Evolutionary conservation across 2,113 vertebrate genomes (phyloP).

Genomic region (Morphnarchus princeps): DNA sequence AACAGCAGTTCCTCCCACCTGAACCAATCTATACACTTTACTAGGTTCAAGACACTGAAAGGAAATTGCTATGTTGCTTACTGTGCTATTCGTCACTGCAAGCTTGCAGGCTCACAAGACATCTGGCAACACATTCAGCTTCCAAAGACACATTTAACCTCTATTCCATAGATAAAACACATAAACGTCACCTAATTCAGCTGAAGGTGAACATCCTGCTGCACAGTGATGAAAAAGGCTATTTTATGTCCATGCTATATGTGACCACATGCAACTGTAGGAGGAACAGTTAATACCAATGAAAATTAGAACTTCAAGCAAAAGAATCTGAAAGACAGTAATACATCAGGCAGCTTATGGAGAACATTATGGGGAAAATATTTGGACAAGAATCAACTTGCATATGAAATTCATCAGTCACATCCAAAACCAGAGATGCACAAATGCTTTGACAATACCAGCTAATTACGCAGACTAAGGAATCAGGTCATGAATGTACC

Average conservation of each 20-base stretch:
- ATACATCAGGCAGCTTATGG: background rate
- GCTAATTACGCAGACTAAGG: background rate
- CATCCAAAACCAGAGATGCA: background rate
- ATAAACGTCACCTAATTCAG: background rate
- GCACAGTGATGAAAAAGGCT: background rate
- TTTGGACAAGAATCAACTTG: conserved; percentile 29
- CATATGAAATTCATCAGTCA: background rate
- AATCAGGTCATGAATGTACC: background rate
- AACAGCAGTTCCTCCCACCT: background rate
- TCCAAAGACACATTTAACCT: background rate
- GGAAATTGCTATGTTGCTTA: background rate
- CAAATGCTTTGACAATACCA: background rate
- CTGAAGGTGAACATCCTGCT: background rate
- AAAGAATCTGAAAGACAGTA: background rate
- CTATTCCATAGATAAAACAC: rapidly evolving
- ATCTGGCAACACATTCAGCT: background rate
- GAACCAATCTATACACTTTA: background rate
- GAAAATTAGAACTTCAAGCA: background rate
- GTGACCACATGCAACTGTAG: background rate
- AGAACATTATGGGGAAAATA: background rate
- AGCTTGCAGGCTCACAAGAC: background rate
- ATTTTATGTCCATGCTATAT: background rate
- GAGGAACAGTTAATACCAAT: background rate
- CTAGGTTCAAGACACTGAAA: background rate
- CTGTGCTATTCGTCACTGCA: background rate